These are phyloP conservation scores for Tenualosa thibaudeaui DNA, from an alignment of 2,797 vertebrate species.

Conservation along the genomic window DNA sequence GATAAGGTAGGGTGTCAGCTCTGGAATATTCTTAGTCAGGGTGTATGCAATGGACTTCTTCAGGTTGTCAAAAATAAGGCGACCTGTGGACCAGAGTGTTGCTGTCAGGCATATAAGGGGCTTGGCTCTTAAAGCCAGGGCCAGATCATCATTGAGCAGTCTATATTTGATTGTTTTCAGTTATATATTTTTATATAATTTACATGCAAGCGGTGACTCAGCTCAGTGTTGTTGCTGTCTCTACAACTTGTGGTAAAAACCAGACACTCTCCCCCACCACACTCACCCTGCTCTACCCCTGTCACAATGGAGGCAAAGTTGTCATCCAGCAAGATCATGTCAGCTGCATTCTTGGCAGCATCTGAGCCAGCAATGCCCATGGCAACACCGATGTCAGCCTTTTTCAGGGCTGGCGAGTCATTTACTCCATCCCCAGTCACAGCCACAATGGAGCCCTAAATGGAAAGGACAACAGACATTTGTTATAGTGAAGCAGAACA, in stretches of 20 bases:
- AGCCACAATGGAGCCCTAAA: conserved; percentile 81
- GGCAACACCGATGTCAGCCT: conserved; percentile 83
- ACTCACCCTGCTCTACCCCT: conserved; percentile 82
- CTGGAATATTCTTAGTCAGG: conserved; percentile 88
- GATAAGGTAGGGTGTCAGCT: conserved; percentile 86
- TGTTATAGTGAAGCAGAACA: not conserved
- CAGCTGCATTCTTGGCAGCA: conserved; percentile 84
- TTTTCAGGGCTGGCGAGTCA: conserved; percentile 83
- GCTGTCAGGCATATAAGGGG: not conserved
- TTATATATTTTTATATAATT: not conserved
- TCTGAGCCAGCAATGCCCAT: conserved; percentile 87
- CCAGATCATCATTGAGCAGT: not conserved
- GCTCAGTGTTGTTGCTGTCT: not conserved
- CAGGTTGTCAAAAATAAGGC: conserved; percentile 88
- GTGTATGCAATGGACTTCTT: conserved; percentile 91
- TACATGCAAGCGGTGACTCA: not conserved
- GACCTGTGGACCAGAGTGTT: conserved; percentile 63
- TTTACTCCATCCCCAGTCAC: conserved; percentile 87
- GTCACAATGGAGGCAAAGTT: conserved; percentile 87
- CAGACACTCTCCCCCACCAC: not conserved
- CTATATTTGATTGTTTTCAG: not conserved
- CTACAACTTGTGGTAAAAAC: not conserved
- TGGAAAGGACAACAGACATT: not conserved
- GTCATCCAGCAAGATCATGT: conserved; percentile 86
- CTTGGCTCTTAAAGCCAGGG: not conserved